Conservation (phyloP, 2,113 vertebrate genomes). For the Atherinomorus stipes region DNA sequence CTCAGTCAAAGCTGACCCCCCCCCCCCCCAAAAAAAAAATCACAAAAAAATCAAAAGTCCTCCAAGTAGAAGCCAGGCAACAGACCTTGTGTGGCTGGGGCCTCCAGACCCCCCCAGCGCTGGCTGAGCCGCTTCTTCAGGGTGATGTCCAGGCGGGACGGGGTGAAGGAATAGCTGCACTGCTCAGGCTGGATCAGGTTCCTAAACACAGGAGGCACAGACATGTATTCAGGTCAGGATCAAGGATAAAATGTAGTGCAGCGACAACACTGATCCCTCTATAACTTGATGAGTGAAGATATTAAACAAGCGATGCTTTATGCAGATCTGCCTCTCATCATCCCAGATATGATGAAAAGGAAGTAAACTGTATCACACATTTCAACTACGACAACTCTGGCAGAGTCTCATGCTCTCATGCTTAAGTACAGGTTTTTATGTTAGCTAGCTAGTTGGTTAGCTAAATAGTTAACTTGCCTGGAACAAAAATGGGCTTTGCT, state of each 20-base stretch:
- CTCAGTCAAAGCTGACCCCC: too few species aligned
- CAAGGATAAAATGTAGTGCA: not conserved
- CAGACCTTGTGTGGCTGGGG: slow-evolving; percentile 98
- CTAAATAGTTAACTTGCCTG: not conserved
- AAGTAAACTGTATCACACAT: too few species aligned
- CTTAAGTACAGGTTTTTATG: not conserved
- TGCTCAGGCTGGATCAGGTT: slow-evolving; percentile 95
- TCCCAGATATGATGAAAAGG: too few species aligned
- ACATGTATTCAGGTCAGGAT: slow-evolving; percentile 5
- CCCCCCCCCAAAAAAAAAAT: too few species aligned
- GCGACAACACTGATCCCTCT: not conserved
- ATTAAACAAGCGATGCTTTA: not conserved
- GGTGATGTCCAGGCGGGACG: slow-evolving; percentile 91
- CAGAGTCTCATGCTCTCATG: too few species aligned
- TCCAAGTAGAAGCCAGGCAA: slow-evolving; percentile 81
- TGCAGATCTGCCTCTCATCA: not conserved
- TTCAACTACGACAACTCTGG: too few species aligned
- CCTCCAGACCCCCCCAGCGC: slow-evolving; percentile 95
- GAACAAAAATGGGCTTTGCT: not conserved
- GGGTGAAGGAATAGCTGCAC: slow-evolving; percentile 91
- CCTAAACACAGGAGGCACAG: slow-evolving; percentile 73
- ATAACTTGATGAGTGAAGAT: not conserved
- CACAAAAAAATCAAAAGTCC: not conserved
- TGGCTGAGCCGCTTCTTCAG: slow-evolving; percentile 97
- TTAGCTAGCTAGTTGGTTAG: not conserved